Conservation (phyloP, 2,888 invertebrate species). For the Rosalia funebris region DNA sequence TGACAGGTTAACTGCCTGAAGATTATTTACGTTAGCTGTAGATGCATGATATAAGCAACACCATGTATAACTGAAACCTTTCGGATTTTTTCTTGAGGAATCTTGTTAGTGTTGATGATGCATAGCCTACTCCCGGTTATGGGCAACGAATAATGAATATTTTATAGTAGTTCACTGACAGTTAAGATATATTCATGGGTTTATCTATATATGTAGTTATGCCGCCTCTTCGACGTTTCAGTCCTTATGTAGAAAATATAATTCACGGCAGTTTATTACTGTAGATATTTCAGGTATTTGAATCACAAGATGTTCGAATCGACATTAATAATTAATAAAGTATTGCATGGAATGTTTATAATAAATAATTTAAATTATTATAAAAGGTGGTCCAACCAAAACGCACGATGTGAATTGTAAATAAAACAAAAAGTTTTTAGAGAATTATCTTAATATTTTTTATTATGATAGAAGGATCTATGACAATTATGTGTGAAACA, state of each 20-base stretch:
- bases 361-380: too few species aligned
- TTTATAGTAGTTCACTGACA: constrained; percentile 36
- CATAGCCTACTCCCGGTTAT: constrained; percentile 30
- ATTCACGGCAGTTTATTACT: neutral
- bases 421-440: too few species aligned
- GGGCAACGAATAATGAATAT: constrained; percentile 35
- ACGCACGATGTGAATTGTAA: too few species aligned
- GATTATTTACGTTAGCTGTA: too few species aligned
- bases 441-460: too few species aligned
- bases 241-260: constrained; percentile 5
- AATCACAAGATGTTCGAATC: neutral
- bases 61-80: constrained; percentile 4
- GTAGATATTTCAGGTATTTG: neutral
- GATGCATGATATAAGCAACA: constrained; percentile 5
- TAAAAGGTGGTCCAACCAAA: too few species aligned
- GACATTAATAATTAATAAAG: neutral
- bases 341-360: too few species aligned
- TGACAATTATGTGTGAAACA: too few species aligned
- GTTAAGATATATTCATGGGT: constrained; percentile 30
- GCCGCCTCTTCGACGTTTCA: constrained; percentile 25
- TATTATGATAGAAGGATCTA: too few species aligned
- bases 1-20: too few species aligned
- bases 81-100: constrained; percentile 2
- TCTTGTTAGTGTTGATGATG: constrained; percentile 23
- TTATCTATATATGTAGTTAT: constrained; percentile 27